Conservation (phyloP, 2,888 invertebrate genomes). For the Kryphioiulus occultus region DNA sequence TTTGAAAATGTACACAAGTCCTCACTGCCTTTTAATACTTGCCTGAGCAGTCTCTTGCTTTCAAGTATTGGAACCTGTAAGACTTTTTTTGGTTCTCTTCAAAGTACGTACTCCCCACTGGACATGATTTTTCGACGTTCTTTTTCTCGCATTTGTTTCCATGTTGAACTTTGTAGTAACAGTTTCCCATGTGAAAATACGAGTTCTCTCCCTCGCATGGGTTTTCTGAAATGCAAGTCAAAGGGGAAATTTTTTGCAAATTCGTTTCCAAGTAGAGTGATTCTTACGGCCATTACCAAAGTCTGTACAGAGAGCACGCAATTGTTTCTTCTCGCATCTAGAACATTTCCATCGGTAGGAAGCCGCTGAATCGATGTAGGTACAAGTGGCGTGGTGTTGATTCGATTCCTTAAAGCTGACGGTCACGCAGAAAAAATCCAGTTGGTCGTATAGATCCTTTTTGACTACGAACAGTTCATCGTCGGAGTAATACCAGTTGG, state of each 20-base stretch:
- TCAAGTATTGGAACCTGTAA: background rate
- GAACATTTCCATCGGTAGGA: background rate
- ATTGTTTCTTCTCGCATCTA: background rate
- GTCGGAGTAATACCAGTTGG: background rate
- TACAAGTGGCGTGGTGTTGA: background rate
- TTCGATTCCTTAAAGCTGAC: background rate
- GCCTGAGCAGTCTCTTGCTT: background rate
- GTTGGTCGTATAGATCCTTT: background rate
- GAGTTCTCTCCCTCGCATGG: background rate
- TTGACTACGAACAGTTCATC: background rate
- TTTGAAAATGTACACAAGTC: too few species aligned
- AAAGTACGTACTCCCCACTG: background rate
- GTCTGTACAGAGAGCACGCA: background rate
- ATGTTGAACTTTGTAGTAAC: background rate
- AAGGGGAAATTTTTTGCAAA: background rate
- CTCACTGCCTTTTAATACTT: background rate
- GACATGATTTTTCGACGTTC: background rate
- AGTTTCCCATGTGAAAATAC: background rate
- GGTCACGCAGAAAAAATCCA: background rate
- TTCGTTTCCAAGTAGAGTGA: background rate
- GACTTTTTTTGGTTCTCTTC: background rate
- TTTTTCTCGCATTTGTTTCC: background rate
- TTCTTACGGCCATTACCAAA: background rate
- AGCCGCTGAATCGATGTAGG: background rate
- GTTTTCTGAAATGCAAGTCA: background rate